These are phyloP conservation scores for Azemiops feae DNA, from an alignment of 2,113 vertebrate species.

Conservation along the genomic window DNA sequence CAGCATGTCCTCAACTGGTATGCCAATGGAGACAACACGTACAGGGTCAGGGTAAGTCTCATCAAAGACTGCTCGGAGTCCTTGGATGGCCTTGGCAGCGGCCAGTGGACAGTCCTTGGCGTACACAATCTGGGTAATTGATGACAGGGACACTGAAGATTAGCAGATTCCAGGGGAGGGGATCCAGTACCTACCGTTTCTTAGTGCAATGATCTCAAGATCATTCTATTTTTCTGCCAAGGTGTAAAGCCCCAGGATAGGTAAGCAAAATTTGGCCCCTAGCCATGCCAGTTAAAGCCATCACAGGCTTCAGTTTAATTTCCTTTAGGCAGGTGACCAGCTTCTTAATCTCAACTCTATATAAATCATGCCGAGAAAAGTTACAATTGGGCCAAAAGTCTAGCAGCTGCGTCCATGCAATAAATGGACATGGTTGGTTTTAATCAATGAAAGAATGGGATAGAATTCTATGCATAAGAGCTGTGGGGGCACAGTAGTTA, in stretches of 20 bases:
- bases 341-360: neutral
- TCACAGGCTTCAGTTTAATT: neutral
- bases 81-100: constrained; percentile 93
- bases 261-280: neutral
- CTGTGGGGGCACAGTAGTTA: neutral
- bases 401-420: neutral
- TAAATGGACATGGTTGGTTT: neutral
- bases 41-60: constrained; percentile 98
- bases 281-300: neutral
- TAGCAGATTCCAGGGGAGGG: neutral
- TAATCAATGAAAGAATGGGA: neutral
- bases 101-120: constrained; percentile 86
- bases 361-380: neutral
- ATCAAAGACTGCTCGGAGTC: constrained; percentile 93
- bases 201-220: neutral
- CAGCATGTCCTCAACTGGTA: constrained; percentile 86
- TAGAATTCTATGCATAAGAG: neutral
- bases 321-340: neutral
- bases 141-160: neutral
- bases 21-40: constrained; percentile 90
- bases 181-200: neutral
- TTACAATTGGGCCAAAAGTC: neutral
- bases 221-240: neutral
- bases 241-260: neutral
- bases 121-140: constrained; percentile 78